Percentiles rank a stretch among this genome's conserved stretches.
phyloP scores from a whole-genome alignment of 2,888 invertebrate species.

The Cataglyphis cursor region DNA sequence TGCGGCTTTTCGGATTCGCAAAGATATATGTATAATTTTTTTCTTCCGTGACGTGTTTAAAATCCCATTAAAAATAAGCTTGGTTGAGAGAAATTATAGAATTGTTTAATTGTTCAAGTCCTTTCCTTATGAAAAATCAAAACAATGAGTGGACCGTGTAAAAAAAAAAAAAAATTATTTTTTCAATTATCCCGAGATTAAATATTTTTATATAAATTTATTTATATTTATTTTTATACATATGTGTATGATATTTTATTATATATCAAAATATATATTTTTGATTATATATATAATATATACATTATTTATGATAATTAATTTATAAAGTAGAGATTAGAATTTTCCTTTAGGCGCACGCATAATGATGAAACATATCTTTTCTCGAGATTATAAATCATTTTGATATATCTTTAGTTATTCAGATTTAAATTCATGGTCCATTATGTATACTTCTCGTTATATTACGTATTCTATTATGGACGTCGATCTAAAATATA shows the following conservation, averaged over 20 bases:
- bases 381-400: slow-evolving; percentile 33
- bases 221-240: not conserved
- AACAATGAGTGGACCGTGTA: too few species aligned
- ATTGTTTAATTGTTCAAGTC: not conserved
- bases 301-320: not conserved
- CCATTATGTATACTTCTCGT: slow-evolving; percentile 40
- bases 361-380: not conserved
- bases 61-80: not conserved
- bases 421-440: slow-evolving; percentile 50
- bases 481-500: slow-evolving; percentile 31
- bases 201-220: not conserved
- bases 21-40: not conserved
- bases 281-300: not conserved
- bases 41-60: not conserved
- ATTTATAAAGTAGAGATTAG: not conserved
- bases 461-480: slow-evolving; percentile 37
- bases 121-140: not conserved
- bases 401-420: slow-evolving; percentile 48
- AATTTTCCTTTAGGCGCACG: not conserved
- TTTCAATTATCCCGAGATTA: not conserved
- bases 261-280: not conserved
- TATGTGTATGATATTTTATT: not conserved
- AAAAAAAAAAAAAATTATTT: not conserved
- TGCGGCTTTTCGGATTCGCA: slow-evolving; percentile 1
- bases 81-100: not conserved